Evolutionary conservation across 2,888 invertebrate genomes (phyloP), one percentile per base, ranked within the genome.

Genomic region (Noctua pronuba): DNA sequence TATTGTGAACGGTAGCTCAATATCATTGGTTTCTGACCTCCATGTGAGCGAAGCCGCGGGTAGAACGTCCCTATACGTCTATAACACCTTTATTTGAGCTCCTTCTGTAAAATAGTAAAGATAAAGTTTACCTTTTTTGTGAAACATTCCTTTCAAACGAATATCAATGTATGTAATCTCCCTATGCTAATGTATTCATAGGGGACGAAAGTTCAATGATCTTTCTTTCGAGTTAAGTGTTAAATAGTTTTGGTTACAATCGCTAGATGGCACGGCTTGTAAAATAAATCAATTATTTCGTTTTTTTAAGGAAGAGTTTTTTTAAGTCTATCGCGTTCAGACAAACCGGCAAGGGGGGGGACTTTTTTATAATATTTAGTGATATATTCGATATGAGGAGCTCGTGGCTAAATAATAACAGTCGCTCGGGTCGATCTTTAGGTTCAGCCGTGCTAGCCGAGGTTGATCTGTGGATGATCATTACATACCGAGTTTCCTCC

Each of bases 261-360:
- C 73, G 72, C 64, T 76, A 86, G 86, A 85, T 82, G 88, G 88
- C 88, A 64, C 11, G 16, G 80, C 52, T 38, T 13, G 78, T 77
- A 46, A n/a, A 24, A 35, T 6, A 28, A 44, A 44, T 16, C 35
- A 11, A 21, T 35, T 35, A 7, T 0, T 41, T n/a, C 41, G 10
- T 21, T 4, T 18, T 60, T 60, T 60, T 55, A 24, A 52, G 24
- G 8, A 52, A 24, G 24, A 24, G 8, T 21, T 49, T 44, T 49
- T 49, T 49, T 21, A 7, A 49, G 49, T 49, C 1, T 49, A 21
- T 55, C 11, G n/a, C n/a, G 5, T 55, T n/a, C 13, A 11, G n/a
- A 55, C 10, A 55, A 55, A n/a, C 55, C 10, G 24, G 24, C 24
- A 24, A 24, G 21, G 49, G 38, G 38, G 38, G 6, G 38, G 21